Conservation (phyloP, 1,140 invertebrate genomes). For the Rhagoletis pomonella region DNA sequence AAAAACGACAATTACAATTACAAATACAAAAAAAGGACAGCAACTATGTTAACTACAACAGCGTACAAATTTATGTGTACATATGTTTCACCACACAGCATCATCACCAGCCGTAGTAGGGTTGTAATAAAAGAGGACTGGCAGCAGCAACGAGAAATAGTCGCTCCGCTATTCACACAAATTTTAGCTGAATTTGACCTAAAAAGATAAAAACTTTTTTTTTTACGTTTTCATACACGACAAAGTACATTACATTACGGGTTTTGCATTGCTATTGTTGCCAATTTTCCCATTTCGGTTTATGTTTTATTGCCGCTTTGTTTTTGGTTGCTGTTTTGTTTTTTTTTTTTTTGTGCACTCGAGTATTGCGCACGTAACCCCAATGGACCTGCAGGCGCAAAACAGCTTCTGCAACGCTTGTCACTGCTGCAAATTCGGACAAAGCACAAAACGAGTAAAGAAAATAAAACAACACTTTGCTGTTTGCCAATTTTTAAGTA, state of each 20-base stretch:
- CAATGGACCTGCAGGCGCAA: background rate
- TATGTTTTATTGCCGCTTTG: constrained; percentile 13
- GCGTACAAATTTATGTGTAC: background rate
- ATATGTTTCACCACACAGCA: background rate
- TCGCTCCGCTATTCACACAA: background rate
- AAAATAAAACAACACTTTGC: background rate
- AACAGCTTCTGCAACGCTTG: background rate
- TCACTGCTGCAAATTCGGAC: background rate
- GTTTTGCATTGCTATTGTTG: constrained; percentile 45
- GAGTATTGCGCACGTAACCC: background rate
- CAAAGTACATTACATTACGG: constrained; percentile 47
- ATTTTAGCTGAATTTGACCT: constrained; percentile 62
- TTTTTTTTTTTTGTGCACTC: background rate
- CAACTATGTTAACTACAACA: constrained; percentile 1
- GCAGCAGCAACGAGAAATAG: background rate
- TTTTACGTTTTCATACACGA: background rate
- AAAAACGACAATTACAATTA: background rate
- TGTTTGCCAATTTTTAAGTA: constrained; percentile 23
- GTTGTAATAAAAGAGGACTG: background rate
- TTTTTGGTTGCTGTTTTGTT: background rate
- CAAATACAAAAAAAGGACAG: constrained; percentile 11
- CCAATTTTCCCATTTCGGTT: constrained; percentile 41
- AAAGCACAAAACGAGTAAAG: too few relatives aligned
- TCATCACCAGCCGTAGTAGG: background rate
- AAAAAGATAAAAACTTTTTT: constrained; percentile 67